Percentiles rank a stretch among this genome's conserved stretches.
These are phyloP conservation scores for Halcyon leucocephala DNA, from an alignment of 2,797 vertebrate genomes.

Conservation along the genomic window DNA sequence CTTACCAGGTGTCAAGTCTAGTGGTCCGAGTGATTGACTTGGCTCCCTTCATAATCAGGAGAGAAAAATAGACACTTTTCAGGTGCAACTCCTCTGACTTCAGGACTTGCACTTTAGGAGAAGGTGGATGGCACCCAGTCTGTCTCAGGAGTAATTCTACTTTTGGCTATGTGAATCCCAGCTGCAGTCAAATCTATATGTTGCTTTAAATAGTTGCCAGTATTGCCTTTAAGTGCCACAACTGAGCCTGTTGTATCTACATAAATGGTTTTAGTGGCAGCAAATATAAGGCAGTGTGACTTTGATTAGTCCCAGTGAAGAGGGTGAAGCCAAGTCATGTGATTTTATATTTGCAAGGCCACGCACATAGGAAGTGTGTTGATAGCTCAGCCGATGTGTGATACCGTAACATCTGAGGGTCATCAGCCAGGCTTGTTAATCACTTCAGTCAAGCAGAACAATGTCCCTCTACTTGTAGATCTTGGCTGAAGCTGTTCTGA, in stretches of 20 bases:
- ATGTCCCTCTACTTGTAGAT: constrained; percentile 54
- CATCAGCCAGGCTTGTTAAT: constrained; percentile 57
- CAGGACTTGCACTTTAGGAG: background rate
- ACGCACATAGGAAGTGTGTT: background rate
- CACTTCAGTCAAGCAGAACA: constrained; percentile 35
- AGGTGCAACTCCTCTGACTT: background rate
- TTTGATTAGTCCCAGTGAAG: constrained; percentile 38
- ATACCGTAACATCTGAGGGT: constrained; percentile 8
- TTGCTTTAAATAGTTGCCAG: background rate
- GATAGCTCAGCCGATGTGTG: background rate
- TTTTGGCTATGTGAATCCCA: background rate
- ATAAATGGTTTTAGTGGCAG: background rate
- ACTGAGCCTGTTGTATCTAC: background rate
- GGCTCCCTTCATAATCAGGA: background rate
- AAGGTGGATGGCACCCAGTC: background rate
- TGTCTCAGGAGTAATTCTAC: background rate
- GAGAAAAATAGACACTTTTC: background rate
- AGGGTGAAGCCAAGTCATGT: background rate
- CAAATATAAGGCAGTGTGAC: background rate
- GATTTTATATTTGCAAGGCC: constrained; percentile 16
- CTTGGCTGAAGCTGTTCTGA: constrained; percentile 46
- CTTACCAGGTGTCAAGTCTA: background rate
- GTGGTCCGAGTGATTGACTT: background rate
- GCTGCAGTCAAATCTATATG: background rate
- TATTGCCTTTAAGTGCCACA: background rate